Percentiles rank a stretch among this genome's conserved stretches.
Conservation (phyloP, 1,140 invertebrate genomes). For the Euglossa dilemma region DNA sequence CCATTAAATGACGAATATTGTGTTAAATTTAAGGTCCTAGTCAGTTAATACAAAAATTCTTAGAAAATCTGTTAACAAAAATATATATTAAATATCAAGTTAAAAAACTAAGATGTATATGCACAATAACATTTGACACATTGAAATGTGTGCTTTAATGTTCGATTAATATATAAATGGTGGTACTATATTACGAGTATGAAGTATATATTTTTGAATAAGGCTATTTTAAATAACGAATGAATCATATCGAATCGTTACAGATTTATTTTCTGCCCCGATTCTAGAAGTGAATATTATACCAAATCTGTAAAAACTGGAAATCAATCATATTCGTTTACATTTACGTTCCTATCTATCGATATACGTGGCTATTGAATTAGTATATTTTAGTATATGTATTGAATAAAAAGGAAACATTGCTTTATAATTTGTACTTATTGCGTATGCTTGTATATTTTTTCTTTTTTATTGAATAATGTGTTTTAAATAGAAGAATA, state of each 20-base stretch:
- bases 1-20: slow-evolving; percentile 46
- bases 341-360: not conserved
- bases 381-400: not conserved
- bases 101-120: slow-evolving; percentile 50
- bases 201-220: slow-evolving; percentile 31
- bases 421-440: slow-evolving; percentile 44
- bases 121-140: slow-evolving; percentile 36
- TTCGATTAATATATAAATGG: slow-evolving; percentile 21
- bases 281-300: slow-evolving; percentile 3
- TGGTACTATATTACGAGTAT: slow-evolving; percentile 22
- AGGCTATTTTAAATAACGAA: slow-evolving; percentile 25
- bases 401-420: slow-evolving; percentile 11
- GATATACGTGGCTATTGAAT: not conserved
- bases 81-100: slow-evolving; percentile 48
- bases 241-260: slow-evolving; percentile 14
- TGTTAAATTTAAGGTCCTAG: slow-evolving; percentile 48
- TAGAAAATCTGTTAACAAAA: slow-evolving; percentile 56
- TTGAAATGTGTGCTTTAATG: slow-evolving; percentile 8
- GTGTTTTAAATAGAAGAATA: slow-evolving; percentile 24
- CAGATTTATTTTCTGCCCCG: slow-evolving; percentile 3
- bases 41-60: slow-evolving; percentile 57
- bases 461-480: slow-evolving; percentile 12
- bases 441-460: slow-evolving; percentile 20
- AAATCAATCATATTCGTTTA: slow-evolving; percentile 8
- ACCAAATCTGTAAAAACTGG: not conserved